Evolutionary conservation across 2,888 invertebrate species (phyloP).

Genomic region (Chymomyza amoena): DNA sequence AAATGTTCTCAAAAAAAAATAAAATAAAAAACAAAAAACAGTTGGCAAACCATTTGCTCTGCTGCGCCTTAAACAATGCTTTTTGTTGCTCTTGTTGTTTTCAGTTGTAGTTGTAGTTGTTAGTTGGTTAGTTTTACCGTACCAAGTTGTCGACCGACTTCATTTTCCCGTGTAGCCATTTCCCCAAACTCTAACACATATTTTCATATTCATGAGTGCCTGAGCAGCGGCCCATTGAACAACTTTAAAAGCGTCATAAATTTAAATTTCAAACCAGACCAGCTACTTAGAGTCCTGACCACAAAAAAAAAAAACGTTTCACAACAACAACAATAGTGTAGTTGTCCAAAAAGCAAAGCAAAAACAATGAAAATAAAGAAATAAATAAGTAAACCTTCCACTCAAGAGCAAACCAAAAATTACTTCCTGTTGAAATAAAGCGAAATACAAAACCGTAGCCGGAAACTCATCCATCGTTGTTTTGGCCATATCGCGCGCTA

Average conservation of each 20-base stretch:
- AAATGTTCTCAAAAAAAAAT: constrained; percentile 9
- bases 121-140: not conserved
- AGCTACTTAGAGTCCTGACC: constrained; percentile 18
- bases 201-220: constrained; percentile 31
- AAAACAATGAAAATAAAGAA: constrained; percentile 3
- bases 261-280: constrained; percentile 34
- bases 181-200: not conserved
- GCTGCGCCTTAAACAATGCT: not conserved
- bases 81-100: not conserved
- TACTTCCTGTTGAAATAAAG: constrained; percentile 58
- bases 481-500: constrained; percentile 20
- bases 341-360: not conserved
- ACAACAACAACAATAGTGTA: not conserved
- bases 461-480: constrained; percentile 26
- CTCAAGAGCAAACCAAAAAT: constrained; percentile 42
- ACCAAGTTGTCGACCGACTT: not conserved
- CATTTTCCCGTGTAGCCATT: not conserved
- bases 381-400: constrained; percentile 28
- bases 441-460: constrained; percentile 19
- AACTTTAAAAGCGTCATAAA: constrained; percentile 42
- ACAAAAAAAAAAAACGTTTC: constrained; percentile 3
- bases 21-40: not conserved
- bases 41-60: constrained; percentile 8
- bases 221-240: constrained; percentile 1
- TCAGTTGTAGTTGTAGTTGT: not conserved